Base-by-base conservation (phyloP, 1,140 invertebrate species). In the Halesus radiatus region DNA sequence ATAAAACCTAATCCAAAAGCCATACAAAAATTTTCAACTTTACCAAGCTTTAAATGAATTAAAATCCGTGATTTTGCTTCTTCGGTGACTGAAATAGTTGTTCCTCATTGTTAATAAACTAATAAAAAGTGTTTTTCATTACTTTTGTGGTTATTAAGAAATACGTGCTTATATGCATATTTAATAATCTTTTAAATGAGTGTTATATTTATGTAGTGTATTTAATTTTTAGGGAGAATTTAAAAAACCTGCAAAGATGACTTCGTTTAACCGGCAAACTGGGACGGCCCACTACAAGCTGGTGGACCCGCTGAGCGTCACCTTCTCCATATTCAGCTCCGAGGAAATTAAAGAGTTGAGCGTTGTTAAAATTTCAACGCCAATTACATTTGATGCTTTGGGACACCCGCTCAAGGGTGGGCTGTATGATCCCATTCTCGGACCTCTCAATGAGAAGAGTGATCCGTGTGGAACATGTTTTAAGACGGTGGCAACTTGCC, bases 321-420 rank as follows among this genome's bases (percentile, higher is more conserved):
- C 90, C 76, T 95, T 96, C 85, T 91, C 93, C 0, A 87, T 96
- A 66, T 97, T 95, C 84, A 94, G 92, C 16, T 87, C 91, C 56
- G 92, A 97, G 74, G 97, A 99, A 86, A 93, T 99, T n/a, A 92
- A 90, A 84, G 93, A 95, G 84, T 88, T 99, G 3, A 97, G 97
- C 89, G 95, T 98, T 0, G 91, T 95, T 0, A 94, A 97, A 89
- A 93, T 99, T 23, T 93, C 92, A 1, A 96, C 96, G 72, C 92
- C 94, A 0, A 87, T 95, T 74, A 94, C 95, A 1, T 97, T 99
- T 86, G 97, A 98, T 89, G 87, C 91, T 16, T 90, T 98, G 58
- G 95, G 95, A 0, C 94, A 98, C 90, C 93, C 97, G 2, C 89
- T 94, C 20, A 89, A 90, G 64, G 95, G 95, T 32, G 98, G 98